These are phyloP conservation scores for Ibycter americanus DNA, from an alignment of 2,797 vertebrate species.

Conservation along the genomic window DNA sequence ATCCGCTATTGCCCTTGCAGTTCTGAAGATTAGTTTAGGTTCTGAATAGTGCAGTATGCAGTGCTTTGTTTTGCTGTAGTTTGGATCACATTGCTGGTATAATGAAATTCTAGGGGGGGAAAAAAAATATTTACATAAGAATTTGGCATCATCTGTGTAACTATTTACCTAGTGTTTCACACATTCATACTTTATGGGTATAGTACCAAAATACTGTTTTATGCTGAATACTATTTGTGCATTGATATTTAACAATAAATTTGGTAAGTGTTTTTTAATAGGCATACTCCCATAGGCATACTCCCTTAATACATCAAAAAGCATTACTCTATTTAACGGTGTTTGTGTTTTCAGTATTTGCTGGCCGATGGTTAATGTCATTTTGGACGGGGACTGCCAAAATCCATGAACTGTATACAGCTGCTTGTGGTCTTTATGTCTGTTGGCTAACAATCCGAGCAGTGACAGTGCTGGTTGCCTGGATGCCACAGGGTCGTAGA, in stretches of 20 bases:
- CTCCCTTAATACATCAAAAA: background rate
- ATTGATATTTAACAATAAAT: background rate
- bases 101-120: background rate
- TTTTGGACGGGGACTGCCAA: slow-evolving; percentile 98
- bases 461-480: slow-evolving; percentile 91
- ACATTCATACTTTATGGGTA: background rate
- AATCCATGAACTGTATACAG: slow-evolving; percentile 98
- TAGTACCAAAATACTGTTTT: background rate
- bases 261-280: background rate
- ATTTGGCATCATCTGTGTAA: background rate
- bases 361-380: slow-evolving; percentile 99
- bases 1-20: background rate
- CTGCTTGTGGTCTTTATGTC: slow-evolving; percentile 96
- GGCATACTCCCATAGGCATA: background rate
- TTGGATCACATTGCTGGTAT: background rate
- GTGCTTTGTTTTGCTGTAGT: background rate
- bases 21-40: background rate
- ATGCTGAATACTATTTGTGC: background rate
- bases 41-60: background rate
- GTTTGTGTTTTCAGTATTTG: slow-evolving; percentile 86
- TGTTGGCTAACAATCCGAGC: slow-evolving; percentile 97
- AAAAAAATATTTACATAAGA: fast-evolving
- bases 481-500: slow-evolving; percentile 97
- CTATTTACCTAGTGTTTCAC: background rate
- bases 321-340: slow-evolving; percentile 18